phyloP scores from a whole-genome alignment of 2,113 vertebrate genomes.

The Calyptommatus sinebrachiatus region DNA sequence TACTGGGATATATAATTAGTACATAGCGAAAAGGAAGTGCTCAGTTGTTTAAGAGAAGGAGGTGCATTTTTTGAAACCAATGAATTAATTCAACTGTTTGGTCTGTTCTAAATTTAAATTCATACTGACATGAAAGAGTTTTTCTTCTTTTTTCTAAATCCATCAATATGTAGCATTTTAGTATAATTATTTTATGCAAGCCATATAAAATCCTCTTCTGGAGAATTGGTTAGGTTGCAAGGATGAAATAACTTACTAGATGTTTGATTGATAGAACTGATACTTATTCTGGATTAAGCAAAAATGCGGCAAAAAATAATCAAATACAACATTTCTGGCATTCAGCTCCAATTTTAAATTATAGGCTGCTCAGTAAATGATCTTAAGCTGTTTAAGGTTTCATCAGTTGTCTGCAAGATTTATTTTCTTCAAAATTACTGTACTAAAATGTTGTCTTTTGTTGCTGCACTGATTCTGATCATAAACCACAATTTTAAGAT shows the following conservation, averaged over 20 bases:
- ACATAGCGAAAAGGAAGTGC: not conserved
- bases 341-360: conserved; percentile 72
- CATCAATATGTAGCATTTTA: conserved; percentile 35
- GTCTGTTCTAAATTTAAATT: not conserved
- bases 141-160: conserved; percentile 22
- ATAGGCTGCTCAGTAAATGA: conserved; percentile 73
- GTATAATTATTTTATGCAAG: conserved; percentile 49
- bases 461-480: conserved; percentile 75
- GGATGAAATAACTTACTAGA: conserved; percentile 55
- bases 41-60: not conserved
- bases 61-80: not conserved
- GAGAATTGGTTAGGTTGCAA: conserved; percentile 52
- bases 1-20: not conserved
- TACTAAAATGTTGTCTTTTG: conserved; percentile 82
- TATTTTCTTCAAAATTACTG: conserved; percentile 79
- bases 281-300: conserved; percentile 59
- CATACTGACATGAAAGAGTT: conserved; percentile 22
- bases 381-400: conserved; percentile 78
- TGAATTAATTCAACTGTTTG: not conserved
- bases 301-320: conserved; percentile 72
- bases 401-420: conserved; percentile 72
- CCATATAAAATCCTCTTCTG: conserved; percentile 49
- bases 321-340: conserved; percentile 65
- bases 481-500: conserved; percentile 80
- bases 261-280: conserved; percentile 58